Conservation (phyloP, 1,140 invertebrate species). For the Ceratosolen fusciceps region DNA sequence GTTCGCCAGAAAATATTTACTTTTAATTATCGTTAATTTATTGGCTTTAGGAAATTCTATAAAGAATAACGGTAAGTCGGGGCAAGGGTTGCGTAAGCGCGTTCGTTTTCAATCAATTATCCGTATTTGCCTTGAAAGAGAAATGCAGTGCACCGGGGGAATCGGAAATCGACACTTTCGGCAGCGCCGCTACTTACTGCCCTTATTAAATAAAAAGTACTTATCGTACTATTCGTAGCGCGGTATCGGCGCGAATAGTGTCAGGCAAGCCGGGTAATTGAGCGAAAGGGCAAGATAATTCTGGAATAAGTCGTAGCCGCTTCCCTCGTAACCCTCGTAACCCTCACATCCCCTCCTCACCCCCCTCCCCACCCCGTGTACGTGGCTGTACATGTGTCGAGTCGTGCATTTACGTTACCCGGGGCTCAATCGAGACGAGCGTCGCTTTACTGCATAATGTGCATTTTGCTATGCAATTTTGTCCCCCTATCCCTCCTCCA, state of each 20-base stretch:
- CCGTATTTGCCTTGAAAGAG: no score
- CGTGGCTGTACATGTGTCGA: neutral
- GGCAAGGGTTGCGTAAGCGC: no score
- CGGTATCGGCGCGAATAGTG: neutral
- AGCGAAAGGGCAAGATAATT: neutral
- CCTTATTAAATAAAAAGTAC: neutral
- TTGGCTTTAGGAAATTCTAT: no score
- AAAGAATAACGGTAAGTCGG: no score
- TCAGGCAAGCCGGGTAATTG: neutral
- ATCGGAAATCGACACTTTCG: neutral
- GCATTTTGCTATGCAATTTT: neutral
- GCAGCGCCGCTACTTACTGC: neutral
- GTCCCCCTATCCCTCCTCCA: neutral
- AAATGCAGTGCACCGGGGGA: neutral
- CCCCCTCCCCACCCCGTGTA: neutral
- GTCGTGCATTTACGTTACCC: neutral
- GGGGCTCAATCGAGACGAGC: neutral
- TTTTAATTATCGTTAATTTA: no score
- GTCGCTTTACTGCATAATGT: neutral
- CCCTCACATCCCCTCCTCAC: neutral
- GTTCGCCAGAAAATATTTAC: no score
- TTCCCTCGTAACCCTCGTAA: no score
- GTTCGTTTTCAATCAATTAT: no score
- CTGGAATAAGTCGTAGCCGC: neutral
- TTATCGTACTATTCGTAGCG: neutral